Evolutionary conservation across 1,140 invertebrate species (phyloP).

Genomic region (Drosophila takahashii): DNA sequence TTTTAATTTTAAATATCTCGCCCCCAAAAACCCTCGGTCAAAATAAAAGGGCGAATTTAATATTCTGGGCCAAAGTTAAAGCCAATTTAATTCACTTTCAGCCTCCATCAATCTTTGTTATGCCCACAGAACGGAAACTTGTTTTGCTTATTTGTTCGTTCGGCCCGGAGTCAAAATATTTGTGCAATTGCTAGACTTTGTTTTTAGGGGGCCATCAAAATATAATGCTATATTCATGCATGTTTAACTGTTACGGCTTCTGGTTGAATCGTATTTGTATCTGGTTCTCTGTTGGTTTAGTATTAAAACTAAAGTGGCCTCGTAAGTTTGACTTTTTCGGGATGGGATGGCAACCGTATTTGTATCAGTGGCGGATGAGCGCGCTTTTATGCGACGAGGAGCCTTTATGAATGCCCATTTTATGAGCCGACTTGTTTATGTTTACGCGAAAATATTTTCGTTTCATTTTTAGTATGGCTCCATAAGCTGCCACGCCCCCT

Average conservation of each 20-base stretch:
- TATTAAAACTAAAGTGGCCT: slow-evolving; percentile 45
- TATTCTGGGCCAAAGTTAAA: slow-evolving; percentile 39
- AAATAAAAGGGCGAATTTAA: slow-evolving; percentile 10
- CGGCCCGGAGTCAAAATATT: slow-evolving; percentile 23
- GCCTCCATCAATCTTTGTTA: slow-evolving; percentile 42
- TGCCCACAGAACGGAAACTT: slow-evolving; percentile 26
- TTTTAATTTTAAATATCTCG: slow-evolving; percentile 29
- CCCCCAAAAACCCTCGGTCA: not conserved
- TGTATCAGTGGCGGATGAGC: slow-evolving; percentile 4
- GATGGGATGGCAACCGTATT: not conserved
- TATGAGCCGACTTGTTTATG: slow-evolving; percentile 60
- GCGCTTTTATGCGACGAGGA: slow-evolving; percentile 40
- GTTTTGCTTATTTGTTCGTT: slow-evolving; percentile 37
- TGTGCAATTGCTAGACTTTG: slow-evolving; percentile 46
- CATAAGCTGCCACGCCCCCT: not conserved
- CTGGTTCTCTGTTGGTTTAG: slow-evolving; percentile 21
- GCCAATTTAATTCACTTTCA: slow-evolving; percentile 41
- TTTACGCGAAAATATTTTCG: slow-evolving; percentile 73
- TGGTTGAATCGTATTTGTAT: slow-evolving; percentile 2
- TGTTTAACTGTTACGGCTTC: slow-evolving; percentile 25
- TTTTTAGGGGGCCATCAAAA: slow-evolving; percentile 39
- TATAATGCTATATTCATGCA: slow-evolving; percentile 41
- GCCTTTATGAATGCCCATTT: slow-evolving; percentile 52
- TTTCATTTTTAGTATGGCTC: slow-evolving; percentile 68
- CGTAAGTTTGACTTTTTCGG: slow-evolving; percentile 34